Percentiles rank a stretch among this genome's conserved stretches.
Conservation (phyloP, 2,113 vertebrate genomes). For the Cavia aperea region DNA sequence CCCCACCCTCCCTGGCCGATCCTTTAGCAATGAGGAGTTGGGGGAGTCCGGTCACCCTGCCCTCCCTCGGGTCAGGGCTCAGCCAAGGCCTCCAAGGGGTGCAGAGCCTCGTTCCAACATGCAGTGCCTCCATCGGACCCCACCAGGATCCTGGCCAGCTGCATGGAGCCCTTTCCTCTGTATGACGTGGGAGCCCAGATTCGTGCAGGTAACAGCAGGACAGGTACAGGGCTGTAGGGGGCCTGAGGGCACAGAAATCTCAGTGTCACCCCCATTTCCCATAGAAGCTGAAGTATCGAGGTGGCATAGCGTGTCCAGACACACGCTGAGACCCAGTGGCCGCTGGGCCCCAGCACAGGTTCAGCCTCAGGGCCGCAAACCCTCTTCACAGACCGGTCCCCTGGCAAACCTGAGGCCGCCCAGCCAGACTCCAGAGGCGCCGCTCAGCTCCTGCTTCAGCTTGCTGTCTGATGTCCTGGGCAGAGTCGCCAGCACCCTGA, state of each 20-base stretch:
- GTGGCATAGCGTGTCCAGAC: not conserved
- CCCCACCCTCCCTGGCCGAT: not conserved
- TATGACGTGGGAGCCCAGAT: too few relatives aligned
- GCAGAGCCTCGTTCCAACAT: not conserved
- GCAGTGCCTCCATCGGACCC: not conserved
- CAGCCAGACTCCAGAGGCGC: not conserved
- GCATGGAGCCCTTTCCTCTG: accelerated
- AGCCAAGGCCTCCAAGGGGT: not conserved
- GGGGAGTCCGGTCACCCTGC: not conserved
- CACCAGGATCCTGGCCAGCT: too few relatives aligned
- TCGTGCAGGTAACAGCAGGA: accelerated
- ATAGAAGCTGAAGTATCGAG: not conserved
- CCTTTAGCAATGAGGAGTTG: not conserved
- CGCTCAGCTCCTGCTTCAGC: not conserved
- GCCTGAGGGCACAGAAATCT: not conserved
- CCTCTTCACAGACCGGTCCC: not conserved
- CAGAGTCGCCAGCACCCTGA: not conserved
- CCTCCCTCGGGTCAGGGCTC: not conserved
- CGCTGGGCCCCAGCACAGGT: not conserved
- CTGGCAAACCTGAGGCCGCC: accelerated
- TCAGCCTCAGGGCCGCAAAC: accelerated
- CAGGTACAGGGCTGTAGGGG: not conserved
- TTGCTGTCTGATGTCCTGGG: accelerated
- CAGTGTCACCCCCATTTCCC: not conserved
- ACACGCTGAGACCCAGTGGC: not conserved